phyloP scores from a whole-genome alignment of 2,113 vertebrate genomes.

The Sarotherodon lohbergeri region DNA sequence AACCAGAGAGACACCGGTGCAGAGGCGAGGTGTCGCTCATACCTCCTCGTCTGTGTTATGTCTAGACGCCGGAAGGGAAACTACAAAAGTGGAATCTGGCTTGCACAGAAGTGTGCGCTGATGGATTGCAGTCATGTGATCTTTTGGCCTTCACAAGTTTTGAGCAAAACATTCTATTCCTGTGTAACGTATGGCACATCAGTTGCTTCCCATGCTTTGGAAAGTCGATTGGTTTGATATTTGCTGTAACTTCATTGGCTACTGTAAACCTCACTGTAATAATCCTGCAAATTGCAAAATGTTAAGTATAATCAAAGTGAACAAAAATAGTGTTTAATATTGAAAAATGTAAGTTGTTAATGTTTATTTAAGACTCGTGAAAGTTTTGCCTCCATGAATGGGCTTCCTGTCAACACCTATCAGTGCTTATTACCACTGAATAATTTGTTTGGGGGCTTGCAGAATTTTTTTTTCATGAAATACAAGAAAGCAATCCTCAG shows the following conservation, averaged over 20 bases:
- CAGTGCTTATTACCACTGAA: not conserved
- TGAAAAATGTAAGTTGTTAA: not conserved
- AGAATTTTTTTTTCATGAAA: no score
- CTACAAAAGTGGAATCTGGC: not conserved
- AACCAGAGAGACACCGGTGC: not conserved
- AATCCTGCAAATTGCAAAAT: not conserved
- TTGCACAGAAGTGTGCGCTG: not conserved
- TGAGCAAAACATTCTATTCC: not conserved
- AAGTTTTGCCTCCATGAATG: not conserved
- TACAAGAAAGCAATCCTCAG: not conserved
- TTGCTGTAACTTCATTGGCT: not conserved
- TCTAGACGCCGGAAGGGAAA: not conserved
- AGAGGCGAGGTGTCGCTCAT: not conserved
- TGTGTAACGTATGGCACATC: not conserved
- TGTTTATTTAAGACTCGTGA: not conserved
- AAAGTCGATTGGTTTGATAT: not conserved
- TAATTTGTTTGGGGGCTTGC: not conserved
- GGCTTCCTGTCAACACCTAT: not conserved
- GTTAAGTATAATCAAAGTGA: not conserved
- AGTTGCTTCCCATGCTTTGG: not conserved
- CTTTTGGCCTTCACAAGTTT: not conserved
- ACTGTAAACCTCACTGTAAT: not conserved
- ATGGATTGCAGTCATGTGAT: not conserved
- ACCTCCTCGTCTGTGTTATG: constrained; percentile 23
- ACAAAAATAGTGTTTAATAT: not conserved